phyloP scores from a whole-genome alignment of 2,113 vertebrate genomes.

The Prochilodus magdalenae region DNA sequence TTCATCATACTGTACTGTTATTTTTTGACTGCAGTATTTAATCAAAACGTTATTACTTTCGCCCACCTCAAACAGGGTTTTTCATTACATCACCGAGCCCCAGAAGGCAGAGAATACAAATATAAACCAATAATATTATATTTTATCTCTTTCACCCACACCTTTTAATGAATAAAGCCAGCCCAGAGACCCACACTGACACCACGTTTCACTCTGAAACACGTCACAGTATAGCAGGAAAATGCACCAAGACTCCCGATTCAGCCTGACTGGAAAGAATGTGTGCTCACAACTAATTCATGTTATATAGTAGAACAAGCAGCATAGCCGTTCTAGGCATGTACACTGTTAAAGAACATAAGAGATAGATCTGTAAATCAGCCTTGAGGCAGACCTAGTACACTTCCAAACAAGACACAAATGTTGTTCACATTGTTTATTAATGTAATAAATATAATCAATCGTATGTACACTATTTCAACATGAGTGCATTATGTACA shows the following conservation, averaged over 20 bases:
- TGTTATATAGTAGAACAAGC: too few species aligned
- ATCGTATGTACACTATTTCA: slow-evolving; percentile 75
- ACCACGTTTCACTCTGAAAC: too few species aligned
- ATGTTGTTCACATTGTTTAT: slow-evolving; percentile 67
- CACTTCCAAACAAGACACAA: slow-evolving; percentile 4
- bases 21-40: background rate
- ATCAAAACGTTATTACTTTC: too few species aligned
- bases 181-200: too few species aligned
- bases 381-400: background rate
- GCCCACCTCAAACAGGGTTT: background rate
- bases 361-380: background rate
- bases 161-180: too few species aligned
- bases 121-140: background rate
- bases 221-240: too few species aligned
- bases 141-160: background rate
- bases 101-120: background rate
- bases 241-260: too few species aligned
- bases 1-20: too few species aligned
- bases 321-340: background rate
- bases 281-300: too few species aligned
- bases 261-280: too few species aligned
- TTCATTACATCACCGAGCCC: background rate
- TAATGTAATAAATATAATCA: slow-evolving; percentile 79
- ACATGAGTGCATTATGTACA: slow-evolving; percentile 64
- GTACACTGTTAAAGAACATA: background rate